A percentile compares a stretch with the other conserved stretches of the same genome.
Evolutionary conservation across 2,888 invertebrate genomes (phyloP).

Genomic region (Andrena bicolor): DNA sequence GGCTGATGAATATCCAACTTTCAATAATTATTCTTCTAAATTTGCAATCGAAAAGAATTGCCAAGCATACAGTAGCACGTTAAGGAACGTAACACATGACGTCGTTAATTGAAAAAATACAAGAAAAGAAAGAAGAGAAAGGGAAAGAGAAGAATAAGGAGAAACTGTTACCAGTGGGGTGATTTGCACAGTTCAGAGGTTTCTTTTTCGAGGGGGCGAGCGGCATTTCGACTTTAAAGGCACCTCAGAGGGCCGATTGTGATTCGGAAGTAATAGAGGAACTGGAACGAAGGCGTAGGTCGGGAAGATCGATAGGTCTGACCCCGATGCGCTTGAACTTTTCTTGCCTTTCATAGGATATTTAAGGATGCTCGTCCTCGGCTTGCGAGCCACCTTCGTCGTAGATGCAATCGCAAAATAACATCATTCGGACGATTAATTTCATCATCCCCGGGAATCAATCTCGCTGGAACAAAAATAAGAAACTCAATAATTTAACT

Average conservation of each 20-base stretch:
- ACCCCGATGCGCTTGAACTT: conserved; percentile 75
- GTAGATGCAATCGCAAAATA: conserved; percentile 40
- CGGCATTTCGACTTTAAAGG: conserved; percentile 74
- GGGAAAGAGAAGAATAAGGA: no score
- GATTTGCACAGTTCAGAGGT: conserved; percentile 27
- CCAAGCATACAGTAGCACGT: background rate
- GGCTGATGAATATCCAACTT: no score
- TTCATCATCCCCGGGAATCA: conserved; percentile 8
- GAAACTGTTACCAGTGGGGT: background rate
- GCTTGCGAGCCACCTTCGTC: conserved; percentile 17
- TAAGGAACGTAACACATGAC: background rate
- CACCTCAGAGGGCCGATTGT: conserved; percentile 72
- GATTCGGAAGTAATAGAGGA: conserved; percentile 76
- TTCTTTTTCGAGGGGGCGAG: conserved; percentile 74
- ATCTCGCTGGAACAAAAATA: background rate
- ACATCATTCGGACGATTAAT: conserved; percentile 43
- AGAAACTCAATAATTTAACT: no score
- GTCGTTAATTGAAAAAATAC: background rate
- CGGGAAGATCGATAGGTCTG: conserved; percentile 74
- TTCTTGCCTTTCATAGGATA: conserved; percentile 68
- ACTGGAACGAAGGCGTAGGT: conserved; percentile 63
- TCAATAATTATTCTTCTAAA: background rate
- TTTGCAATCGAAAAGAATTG: background rate
- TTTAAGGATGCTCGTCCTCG: conserved; percentile 68
- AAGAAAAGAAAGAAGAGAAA: background rate